Evolutionary conservation across 2,888 invertebrate species (phyloP).

Genomic region (Nymphalis polychloros): DNA sequence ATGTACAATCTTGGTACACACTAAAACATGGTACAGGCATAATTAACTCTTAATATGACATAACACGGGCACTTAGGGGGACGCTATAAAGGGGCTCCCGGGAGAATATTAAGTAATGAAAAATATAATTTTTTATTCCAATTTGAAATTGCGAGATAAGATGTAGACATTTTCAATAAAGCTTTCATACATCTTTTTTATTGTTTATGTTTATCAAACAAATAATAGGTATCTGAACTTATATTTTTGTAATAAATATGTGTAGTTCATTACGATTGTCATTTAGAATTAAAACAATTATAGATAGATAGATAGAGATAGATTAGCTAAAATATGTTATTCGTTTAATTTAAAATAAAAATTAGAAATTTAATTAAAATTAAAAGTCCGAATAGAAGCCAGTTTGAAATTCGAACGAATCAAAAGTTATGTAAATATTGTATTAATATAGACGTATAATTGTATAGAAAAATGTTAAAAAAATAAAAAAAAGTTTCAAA

Average conservation of each 20-base stretch:
- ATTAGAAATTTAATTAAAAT: too few species aligned
- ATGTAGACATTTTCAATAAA: conserved; percentile 4
- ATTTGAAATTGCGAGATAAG: conserved; percentile 23
- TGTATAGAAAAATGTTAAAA: background rate
- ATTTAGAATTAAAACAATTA: too few species aligned
- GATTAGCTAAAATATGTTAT: too few species aligned
- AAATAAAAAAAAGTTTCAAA: conserved; percentile 3
- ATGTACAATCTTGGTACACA: conserved; percentile 48
- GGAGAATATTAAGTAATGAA: conserved; percentile 36
- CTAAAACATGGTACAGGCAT: conserved; percentile 56
- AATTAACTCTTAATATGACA: conserved; percentile 66
- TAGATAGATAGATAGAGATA: too few species aligned
- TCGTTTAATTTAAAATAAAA: too few species aligned
- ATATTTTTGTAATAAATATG: too few species aligned
- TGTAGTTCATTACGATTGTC: too few species aligned
- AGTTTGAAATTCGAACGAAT: too few species aligned
- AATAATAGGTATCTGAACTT: too few species aligned
- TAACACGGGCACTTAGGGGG: conserved; percentile 50
- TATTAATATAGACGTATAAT: background rate
- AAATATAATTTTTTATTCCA: conserved; percentile 30
- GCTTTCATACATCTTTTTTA: background rate
- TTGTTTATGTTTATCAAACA: too few species aligned
- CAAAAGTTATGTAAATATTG: too few species aligned
- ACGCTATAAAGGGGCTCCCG: conserved; percentile 36
- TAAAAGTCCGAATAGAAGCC: too few species aligned